phyloP scores from a whole-genome alignment of 2,113 vertebrate species.

The Brachyhypopomus gauderio region DNA sequence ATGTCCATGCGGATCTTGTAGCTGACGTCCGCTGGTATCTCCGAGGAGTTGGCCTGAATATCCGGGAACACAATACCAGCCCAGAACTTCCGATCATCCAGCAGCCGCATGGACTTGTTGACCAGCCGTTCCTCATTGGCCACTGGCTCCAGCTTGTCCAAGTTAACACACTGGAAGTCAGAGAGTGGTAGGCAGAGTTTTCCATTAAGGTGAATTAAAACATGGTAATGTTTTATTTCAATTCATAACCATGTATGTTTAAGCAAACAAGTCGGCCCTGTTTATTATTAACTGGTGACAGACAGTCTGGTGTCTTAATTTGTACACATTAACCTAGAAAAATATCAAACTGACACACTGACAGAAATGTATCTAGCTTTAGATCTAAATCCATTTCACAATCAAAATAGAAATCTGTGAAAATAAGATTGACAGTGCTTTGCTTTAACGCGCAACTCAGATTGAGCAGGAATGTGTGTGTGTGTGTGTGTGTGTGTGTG shows the following conservation, averaged over 20 bases:
- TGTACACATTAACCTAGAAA: conserved; percentile 50
- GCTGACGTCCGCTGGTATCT: conserved; percentile 87
- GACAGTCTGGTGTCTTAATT: conserved; percentile 16
- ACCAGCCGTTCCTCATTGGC: conserved; percentile 88
- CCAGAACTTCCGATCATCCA: conserved; percentile 94
- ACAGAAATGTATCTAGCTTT: conserved; percentile 6
- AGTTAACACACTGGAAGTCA: conserved; percentile 85
- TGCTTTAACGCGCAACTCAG: too few relatives aligned
- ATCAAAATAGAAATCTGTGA: conserved; percentile 2
- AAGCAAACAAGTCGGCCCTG: not conserved
- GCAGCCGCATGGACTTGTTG: conserved; percentile 90
- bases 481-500: conserved; percentile 15
- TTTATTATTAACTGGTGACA: not conserved
- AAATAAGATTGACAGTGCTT: too few relatives aligned
- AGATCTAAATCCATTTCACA: conserved; percentile 13
- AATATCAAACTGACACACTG: not conserved
- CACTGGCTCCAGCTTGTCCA: conserved; percentile 93
- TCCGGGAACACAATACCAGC: conserved; percentile 92
- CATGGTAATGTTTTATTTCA: not conserved
- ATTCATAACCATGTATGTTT: not conserved
- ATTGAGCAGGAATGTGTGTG: not conserved
- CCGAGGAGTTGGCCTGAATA: conserved; percentile 74
- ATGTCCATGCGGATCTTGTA: conserved; percentile 99
- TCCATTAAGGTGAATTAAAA: too few relatives aligned
- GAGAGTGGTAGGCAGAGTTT: not conserved